Evolutionary conservation across 2,888 invertebrate species (phyloP).

Genomic region (Drosophila conformis): DNA sequence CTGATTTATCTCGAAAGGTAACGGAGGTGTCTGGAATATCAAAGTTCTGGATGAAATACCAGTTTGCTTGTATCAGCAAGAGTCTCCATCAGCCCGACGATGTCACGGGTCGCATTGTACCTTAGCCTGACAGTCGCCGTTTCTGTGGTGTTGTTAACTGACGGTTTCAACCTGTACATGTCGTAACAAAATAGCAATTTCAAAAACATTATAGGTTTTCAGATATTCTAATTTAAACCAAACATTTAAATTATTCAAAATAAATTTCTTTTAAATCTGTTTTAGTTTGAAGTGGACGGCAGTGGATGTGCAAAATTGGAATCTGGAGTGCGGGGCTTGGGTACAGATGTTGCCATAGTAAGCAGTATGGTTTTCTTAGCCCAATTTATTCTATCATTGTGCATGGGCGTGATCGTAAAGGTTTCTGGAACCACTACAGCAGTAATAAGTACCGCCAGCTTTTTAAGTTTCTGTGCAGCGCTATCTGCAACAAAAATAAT

Average conservation of each 20-base stretch:
- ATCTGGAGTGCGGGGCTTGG: slow-evolving; percentile 92
- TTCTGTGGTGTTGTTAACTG: no score
- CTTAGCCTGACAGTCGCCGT: no score
- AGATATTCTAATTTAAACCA: background rate
- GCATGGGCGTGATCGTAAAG: slow-evolving; percentile 93
- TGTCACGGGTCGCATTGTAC: no score
- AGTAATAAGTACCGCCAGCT: slow-evolving; percentile 93
- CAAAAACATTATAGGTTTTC: background rate
- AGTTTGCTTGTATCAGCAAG: no score
- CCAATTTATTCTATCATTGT: slow-evolving; percentile 94
- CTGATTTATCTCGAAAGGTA: no score
- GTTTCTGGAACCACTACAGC: slow-evolving; percentile 93
- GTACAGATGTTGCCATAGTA: slow-evolving; percentile 97
- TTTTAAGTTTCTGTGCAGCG: slow-evolving; percentile 94
- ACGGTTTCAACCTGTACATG: background rate
- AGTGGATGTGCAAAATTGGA: slow-evolving; percentile 87
- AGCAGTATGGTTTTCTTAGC: slow-evolving; percentile 98
- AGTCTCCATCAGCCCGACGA: no score
- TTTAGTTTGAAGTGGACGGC: slow-evolving; percentile 87
- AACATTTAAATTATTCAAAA: background rate
- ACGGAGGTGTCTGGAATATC: no score
- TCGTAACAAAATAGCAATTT: no score
- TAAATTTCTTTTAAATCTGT: background rate
- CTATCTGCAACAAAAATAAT: slow-evolving; percentile 94
- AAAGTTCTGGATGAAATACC: no score